Conservation (phyloP, 2,888 invertebrate species). For the Crematogaster levior region DNA sequence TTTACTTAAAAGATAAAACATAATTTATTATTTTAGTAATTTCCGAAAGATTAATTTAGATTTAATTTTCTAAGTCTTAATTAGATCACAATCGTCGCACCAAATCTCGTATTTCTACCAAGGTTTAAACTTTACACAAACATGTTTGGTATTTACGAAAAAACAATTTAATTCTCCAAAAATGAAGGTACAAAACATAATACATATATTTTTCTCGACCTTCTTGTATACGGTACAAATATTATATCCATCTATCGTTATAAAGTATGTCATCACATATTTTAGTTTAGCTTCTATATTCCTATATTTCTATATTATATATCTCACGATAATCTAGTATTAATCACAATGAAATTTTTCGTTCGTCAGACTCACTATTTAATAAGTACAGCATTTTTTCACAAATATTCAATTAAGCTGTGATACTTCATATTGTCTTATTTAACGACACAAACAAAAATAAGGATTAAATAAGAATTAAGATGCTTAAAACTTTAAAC, state of each 20-base stretch:
- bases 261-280: constrained; percentile 54
- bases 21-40: not conserved
- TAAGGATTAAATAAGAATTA: too few relatives aligned
- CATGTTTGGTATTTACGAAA: not conserved
- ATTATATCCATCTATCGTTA: constrained; percentile 50
- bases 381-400: not conserved
- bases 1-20: not conserved
- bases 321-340: not conserved
- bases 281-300: constrained; percentile 8
- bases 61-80: not conserved
- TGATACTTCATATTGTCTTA: not conserved
- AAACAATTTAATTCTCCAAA: constrained; percentile 23
- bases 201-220: constrained; percentile 18
- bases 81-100: not conserved
- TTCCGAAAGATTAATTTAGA: not conserved
- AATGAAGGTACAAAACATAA: constrained; percentile 24
- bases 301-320: too few relatives aligned
- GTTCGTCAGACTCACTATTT: not conserved
- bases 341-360: not conserved
- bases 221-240: constrained; percentile 36
- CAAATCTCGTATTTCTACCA: not conserved
- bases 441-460: not conserved
- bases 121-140: constrained; percentile 11
- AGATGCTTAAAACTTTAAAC: too few relatives aligned
- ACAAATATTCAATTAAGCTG: not conserved